A percentile compares a stretch with the other conserved stretches of the same genome.
Conservation (phyloP, 1,140 invertebrate genomes). For the Chionoecetes opilio region DNA sequence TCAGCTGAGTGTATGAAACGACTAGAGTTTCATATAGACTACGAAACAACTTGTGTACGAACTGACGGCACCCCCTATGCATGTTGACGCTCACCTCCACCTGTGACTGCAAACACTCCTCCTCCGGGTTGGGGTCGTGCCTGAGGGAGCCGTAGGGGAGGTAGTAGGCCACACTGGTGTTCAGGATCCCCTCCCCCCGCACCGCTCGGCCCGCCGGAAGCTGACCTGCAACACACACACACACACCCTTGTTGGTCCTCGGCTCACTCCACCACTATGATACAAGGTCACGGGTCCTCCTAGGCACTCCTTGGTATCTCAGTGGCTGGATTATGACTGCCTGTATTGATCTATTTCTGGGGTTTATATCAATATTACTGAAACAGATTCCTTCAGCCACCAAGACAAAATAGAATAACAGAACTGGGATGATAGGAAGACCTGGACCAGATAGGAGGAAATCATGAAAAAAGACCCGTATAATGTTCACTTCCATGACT, state of each 20-base stretch:
- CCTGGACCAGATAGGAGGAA: no score
- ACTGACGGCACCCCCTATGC: not conserved
- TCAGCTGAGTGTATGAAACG: no score
- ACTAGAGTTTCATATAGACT: no score
- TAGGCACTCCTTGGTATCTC: no score
- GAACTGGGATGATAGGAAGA: not conserved
- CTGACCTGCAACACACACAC: constrained; percentile 54
- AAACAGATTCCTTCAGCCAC: not conserved
- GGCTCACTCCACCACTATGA: no score
- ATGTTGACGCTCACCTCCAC: constrained; percentile 10
- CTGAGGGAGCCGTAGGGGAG: constrained; percentile 64
- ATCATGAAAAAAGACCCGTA: not conserved
- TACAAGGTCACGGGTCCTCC: no score
- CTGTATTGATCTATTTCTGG: no score
- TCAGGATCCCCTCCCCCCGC: constrained; percentile 72
- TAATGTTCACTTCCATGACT: not conserved
- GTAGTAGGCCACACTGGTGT: constrained; percentile 68
- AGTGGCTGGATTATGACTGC: no score
- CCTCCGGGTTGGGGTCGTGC: constrained; percentile 74
- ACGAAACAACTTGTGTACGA: no score
- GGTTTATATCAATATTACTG: no score
- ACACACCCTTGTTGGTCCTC: not conserved
- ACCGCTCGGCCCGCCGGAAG: constrained; percentile 60
- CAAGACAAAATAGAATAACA: not conserved
- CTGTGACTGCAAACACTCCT: constrained; percentile 70